phyloP scores from a whole-genome alignment of 1,140 invertebrate genomes.

The Drosophila ananassae region DNA sequence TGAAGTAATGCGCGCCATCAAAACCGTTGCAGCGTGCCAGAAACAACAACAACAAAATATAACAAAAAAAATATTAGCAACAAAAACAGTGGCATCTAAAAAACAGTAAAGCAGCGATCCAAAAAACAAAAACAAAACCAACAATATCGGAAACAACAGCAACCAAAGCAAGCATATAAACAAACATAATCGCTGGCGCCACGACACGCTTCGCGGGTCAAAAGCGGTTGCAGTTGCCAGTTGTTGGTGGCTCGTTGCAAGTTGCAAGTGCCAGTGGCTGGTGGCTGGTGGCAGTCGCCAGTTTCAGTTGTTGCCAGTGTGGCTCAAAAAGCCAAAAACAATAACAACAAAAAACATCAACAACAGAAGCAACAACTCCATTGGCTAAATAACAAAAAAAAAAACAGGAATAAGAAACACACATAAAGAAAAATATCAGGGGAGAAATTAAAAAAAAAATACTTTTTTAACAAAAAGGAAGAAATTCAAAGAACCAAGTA shows the following conservation, averaged over 20 bases:
- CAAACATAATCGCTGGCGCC: slow-evolving; percentile 82
- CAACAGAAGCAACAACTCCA: slow-evolving; percentile 27
- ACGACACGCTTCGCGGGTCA: slow-evolving; percentile 81
- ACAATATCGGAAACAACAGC: slow-evolving; percentile 47
- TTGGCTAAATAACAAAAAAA: slow-evolving; percentile 37
- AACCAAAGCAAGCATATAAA: slow-evolving; percentile 71
- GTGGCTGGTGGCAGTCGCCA: background rate
- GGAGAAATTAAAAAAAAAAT: slow-evolving; percentile 24
- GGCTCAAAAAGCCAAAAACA: slow-evolving; percentile 28
- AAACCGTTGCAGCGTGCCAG: slow-evolving; percentile 76
- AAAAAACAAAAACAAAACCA: slow-evolving; percentile 29
- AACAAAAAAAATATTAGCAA: slow-evolving; percentile 1
- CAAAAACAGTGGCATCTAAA: slow-evolving; percentile 32
- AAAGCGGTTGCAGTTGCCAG: slow-evolving; percentile 77
- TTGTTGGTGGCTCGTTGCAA: slow-evolving; percentile 36
- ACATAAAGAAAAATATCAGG: slow-evolving; percentile 35
- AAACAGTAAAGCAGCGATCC: slow-evolving; percentile 72
- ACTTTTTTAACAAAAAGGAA: slow-evolving; percentile 35
- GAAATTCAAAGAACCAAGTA: slow-evolving; percentile 17
- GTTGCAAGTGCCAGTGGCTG: slow-evolving; percentile 18
- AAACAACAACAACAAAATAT: slow-evolving; percentile 38
- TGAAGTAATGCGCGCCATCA: slow-evolving; percentile 75
- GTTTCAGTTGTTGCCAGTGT: background rate
- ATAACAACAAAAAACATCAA: slow-evolving; percentile 17
- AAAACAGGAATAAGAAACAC: slow-evolving; percentile 17